A percentile compares a stretch with the other conserved stretches of the same genome.
Evolutionary conservation across 2,113 vertebrate genomes (phyloP).

Genomic region (Promerops cafer): DNA sequence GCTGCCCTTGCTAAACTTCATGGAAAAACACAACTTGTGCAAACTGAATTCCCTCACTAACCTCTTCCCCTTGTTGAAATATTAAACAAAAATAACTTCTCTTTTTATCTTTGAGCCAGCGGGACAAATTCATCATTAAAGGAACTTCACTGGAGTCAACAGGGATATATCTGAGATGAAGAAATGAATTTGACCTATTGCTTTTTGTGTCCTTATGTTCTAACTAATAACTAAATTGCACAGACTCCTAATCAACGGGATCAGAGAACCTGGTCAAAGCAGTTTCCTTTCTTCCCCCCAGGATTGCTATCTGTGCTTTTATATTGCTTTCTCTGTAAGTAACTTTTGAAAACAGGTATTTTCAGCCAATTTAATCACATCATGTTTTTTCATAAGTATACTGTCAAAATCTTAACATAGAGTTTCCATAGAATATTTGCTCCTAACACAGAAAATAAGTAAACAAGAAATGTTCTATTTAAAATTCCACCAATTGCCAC

Average conservation of each 20-base stretch:
- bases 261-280: neutral
- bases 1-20: conserved; percentile 52
- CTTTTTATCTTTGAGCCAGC: conserved; percentile 66
- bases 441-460: neutral
- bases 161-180: conserved; percentile 32
- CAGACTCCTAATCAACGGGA: neutral
- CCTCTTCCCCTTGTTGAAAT: conserved; percentile 70
- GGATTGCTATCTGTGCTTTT: neutral
- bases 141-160: conserved; percentile 50
- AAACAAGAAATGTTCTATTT: neutral
- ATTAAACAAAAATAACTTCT: conserved; percentile 68
- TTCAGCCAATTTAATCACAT: neutral
- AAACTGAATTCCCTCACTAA: conserved; percentile 56
- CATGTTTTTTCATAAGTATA: neutral
- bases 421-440: neutral
- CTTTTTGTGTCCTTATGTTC: neutral
- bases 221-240: conserved; percentile 18
- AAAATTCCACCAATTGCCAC: neutral
- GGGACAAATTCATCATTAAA: conserved; percentile 53
- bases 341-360: neutral
- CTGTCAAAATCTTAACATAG: neutral
- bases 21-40: conserved; percentile 62
- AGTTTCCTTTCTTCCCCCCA: neutral
- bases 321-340: neutral
- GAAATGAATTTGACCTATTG: conserved; percentile 45